Percentiles rank a stretch among this genome's conserved stretches.
phyloP scores from a whole-genome alignment of 1,140 invertebrate species.

The Papilio helenus region DNA sequence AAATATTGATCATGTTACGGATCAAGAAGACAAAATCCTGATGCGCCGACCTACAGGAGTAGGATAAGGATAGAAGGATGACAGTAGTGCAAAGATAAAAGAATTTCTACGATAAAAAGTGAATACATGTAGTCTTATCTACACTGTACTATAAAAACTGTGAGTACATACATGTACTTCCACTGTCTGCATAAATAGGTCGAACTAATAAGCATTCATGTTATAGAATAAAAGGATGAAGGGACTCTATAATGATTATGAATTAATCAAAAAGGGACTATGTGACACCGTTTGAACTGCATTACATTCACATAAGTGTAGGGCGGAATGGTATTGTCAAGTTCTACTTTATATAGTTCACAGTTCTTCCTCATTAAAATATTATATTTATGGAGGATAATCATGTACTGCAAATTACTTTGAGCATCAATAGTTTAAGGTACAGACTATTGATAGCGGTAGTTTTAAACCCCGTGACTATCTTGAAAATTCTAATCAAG shows the following conservation, averaged over 20 bases:
- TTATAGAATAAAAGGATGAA: constrained; percentile 9
- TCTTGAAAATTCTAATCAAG: no score
- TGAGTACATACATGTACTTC: background rate
- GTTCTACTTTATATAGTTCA: background rate
- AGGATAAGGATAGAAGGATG: no score
- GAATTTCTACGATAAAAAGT: background rate
- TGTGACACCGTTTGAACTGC: background rate
- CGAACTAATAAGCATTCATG: constrained; percentile 16
- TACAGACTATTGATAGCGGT: no score
- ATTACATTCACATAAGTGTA: background rate
- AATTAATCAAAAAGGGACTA: background rate
- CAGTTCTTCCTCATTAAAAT: background rate
- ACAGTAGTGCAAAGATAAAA: background rate
- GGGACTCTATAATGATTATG: constrained; percentile 12
- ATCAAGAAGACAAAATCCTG: no score
- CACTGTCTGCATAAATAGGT: constrained; percentile 9
- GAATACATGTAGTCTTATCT: background rate
- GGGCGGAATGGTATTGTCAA: constrained; percentile 4
- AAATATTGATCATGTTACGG: no score
- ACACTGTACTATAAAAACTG: background rate
- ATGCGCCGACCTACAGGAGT: no score
- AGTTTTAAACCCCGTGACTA: no score
- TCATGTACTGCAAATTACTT: no score
- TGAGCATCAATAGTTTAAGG: no score
- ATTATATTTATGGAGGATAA: no score